These are phyloP conservation scores for Haliclona indistincta DNA, from an alignment of 37 sponge, comb jelly and placozoan species.

Conservation along the genomic window DNA sequence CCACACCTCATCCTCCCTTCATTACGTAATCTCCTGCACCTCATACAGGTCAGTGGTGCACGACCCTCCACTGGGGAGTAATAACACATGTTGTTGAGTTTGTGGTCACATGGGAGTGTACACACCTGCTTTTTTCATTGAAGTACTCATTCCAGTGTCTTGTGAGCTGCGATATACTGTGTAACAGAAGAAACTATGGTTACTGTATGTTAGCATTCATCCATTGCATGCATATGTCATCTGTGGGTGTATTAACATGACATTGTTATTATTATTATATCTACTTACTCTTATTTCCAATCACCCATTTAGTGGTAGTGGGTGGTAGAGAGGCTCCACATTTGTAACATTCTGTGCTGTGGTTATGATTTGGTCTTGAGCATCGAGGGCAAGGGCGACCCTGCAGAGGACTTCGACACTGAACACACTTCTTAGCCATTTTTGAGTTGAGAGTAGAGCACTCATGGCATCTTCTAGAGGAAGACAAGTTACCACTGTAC, in stretches of 20 bases:
- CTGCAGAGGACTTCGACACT: constrained; percentile 39
- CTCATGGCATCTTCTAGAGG: constrained; percentile 55
- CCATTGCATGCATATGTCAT: not conserved
- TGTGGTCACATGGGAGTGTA: too few relatives aligned
- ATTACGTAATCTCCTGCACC: constrained; percentile 44
- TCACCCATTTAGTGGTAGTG: constrained; percentile 37
- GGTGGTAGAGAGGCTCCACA: constrained; percentile 60
- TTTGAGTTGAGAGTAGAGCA: constrained; percentile 56
- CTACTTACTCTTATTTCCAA: constrained; percentile 32
- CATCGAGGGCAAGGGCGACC: constrained; percentile 55
- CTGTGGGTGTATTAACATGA: not conserved
- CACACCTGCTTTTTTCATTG: too few relatives aligned
- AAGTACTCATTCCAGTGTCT: not conserved
- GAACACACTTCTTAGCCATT: constrained; percentile 77
- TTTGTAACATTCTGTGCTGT: constrained; percentile 68
- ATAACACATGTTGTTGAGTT: too few relatives aligned
- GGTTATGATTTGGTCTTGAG: constrained; percentile 68
- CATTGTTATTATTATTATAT: not conserved
- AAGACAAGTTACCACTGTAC: constrained; percentile 16
- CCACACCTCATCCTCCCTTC: constrained; percentile 62
- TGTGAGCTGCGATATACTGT: not conserved
- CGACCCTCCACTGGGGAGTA: constrained; percentile 7
- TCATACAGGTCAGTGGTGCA: constrained; percentile 52
- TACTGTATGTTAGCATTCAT: not conserved
- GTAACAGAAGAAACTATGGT: not conserved